Evolutionary conservation across 2,888 invertebrate genomes (phyloP), one percentile per base, ranked within the genome.

Genomic region (Melieria crassipennis): DNA sequence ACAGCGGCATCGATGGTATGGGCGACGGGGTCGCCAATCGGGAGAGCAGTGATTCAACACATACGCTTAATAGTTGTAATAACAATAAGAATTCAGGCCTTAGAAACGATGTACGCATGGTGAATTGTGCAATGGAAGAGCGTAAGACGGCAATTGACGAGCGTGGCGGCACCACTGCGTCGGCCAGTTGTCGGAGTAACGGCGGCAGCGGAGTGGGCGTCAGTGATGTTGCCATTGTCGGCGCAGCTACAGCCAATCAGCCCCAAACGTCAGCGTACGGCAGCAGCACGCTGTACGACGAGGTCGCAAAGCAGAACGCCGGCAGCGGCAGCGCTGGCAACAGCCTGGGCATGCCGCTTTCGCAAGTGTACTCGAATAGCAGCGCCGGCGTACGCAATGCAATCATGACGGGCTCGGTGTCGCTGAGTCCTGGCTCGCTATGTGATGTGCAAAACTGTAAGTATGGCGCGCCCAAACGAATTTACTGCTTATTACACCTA

Each of bases 381-480:
- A 73, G 69, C 70, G 60, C 77, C 74, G 76, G 79, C 74, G 78
- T 78, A 71, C 80, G 91, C 79, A 91, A 92, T 86, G 92, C 93
- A 45, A 74, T 95, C 75, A 91, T 94, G 75, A 91, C 91, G 73
- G 92, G 93, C 87, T 91, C 92, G 80, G 92, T 93, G 83, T 93
- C 93, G 87, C 91, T 93, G 83, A 93, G 82, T 77, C 82, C 82
- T 63, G 76, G 76, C 65, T 75, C 79, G 62, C 75, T 81, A 70
- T 70, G 74, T 48, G 69, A 70, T 56, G 80, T 77, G 60, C 77
- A 79, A 62, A 78, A 75, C 75, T 82, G 82, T 82, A 81, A 82
- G 82, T 81, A 79, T 30, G 30, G 30, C 30, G 30, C 30, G 30
- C 30, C 30, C 30, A 30, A 30, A 2, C 30, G 30, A 30, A 30